Evolutionary conservation across 2,888 invertebrate species (phyloP), one percentile per base, ranked within the genome.

Genomic region (Neoascia interrupta): DNA sequence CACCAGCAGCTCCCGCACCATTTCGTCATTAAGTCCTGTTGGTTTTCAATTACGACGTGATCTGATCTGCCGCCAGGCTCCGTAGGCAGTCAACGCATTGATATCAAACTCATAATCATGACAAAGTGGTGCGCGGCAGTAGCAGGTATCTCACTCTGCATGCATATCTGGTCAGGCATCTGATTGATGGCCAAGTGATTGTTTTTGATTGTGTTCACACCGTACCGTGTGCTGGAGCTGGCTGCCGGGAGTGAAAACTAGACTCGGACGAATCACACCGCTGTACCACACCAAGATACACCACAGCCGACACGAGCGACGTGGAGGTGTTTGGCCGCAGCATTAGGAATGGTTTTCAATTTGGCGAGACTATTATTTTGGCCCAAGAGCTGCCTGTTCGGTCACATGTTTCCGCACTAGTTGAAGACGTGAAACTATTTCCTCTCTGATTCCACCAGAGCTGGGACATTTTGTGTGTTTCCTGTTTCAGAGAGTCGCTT

Each of bases 1-100:
- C 72, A 66, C 66, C 79, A 73, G 79, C 73, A 79, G 79, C 79
- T 41, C n/a, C n/a, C n/a, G n/a, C n/a, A n/a, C n/a, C n/a, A 66
- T 61, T 72, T 72, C 79, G 66, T 79, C 79, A 79, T 79, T 79
- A 79, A 72, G 79, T 79, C 79, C 79, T 79, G 79, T 79, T 79
- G 79, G 72, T 79, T 79, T 79, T 73, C 79, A 79, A 79, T 79
- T 79, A 79, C 79, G 54, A 79, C 79, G 79, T 79, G 79, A 79
- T 79, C 79, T 54, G 79, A 72, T 79, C 73, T 51, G 79, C 79
- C 56, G 79, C 54, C 70, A 76, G 75, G 58, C 66, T 53, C 26
- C 72, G 10, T n/a, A 72, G 66, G 66, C 64, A 70, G 64, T 58
- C 79, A 36, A 79, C 79, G 79, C 79, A 73, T 79, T 72, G 61